Evolutionary conservation across 1,140 invertebrate genomes (phyloP), one percentile per base, ranked within the genome.

Genomic region (Cheumatopsyche charites): DNA sequence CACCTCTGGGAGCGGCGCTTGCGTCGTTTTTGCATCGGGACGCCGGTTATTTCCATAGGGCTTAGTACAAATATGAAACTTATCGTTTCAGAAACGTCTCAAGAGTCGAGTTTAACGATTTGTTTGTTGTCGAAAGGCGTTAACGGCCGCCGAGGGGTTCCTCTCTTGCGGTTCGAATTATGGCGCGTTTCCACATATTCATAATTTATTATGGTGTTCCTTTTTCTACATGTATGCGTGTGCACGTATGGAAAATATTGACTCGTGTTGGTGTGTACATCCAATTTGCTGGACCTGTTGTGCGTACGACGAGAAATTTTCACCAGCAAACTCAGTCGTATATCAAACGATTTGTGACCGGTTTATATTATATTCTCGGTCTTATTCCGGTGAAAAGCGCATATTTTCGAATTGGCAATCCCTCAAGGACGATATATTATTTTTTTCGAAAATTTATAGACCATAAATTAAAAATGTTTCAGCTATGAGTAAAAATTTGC

Each of bases 41-140:
- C n/a, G 29, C 9, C 29, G 9, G 29, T 4, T 36, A n/a, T 36
- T 36, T 36, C 3, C 9, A 36, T 4, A 36, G 29, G 9, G 29
- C 29, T 9, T 4, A 3, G 29, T 36, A 3, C 9, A 9, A 36
- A 9, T 36, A 4, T 36, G 29, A 36, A 36, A 9, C 9, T 36
- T 36, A 36, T 36, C 9, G 9, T 3, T 36, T 36, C 29, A 6
- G 26, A 29, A 70, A 70, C 21, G 61, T 58, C 62, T 12, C 49
- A 72, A 72, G 62, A 6, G 70, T 21, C 55, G 26, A 9, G 26
- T 11, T 63, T 73, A 73, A 73, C 72, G 72, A 73, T 73, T 70
- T 73, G 72, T 70, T 73, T 73, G 61, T 65, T 69, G 19, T 52
- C 19, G 17, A 15, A 12, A 66, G 17, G 63, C 36, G 55, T 72